Conservation (phyloP, 2,888 invertebrate species). For the Craniophora ligustri region DNA sequence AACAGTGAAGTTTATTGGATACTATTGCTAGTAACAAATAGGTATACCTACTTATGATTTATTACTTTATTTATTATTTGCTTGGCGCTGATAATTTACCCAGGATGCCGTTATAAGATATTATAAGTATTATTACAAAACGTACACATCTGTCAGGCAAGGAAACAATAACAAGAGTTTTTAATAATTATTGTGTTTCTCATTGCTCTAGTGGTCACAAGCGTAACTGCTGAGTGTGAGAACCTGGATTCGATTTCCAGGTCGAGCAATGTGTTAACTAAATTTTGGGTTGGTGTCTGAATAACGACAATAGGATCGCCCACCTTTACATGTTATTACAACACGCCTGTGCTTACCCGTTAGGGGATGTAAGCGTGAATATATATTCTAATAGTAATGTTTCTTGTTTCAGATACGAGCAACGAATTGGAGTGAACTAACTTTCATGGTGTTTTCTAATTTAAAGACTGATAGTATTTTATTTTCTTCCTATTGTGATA, state of each 20-base stretch:
- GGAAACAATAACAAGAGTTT: neutral
- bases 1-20: too few species aligned
- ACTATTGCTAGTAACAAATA: neutral
- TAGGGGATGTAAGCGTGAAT: too few species aligned
- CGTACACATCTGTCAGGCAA: too few species aligned
- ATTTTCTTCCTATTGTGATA: constrained; percentile 74
- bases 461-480: constrained; percentile 85
- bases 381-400: constrained; percentile 8
- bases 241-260: too few species aligned
- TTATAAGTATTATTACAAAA: too few species aligned
- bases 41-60: neutral
- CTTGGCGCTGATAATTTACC: neutral
- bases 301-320: too few species aligned
- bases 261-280: too few species aligned
- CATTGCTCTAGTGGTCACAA: too few species aligned
- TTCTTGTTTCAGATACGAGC: constrained; percentile 70
- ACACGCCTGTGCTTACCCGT: too few species aligned
- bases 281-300: too few species aligned
- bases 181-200: too few species aligned
- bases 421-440: constrained; percentile 59
- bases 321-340: neutral
- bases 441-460: constrained; percentile 70
- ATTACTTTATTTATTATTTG: neutral
- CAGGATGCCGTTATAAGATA: neutral
- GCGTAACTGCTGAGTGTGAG: too few species aligned